Percentiles rank a stretch among this genome's conserved stretches.
Conservation (phyloP, 2,113 vertebrate genomes). For the Emydura subglobosa region DNA sequence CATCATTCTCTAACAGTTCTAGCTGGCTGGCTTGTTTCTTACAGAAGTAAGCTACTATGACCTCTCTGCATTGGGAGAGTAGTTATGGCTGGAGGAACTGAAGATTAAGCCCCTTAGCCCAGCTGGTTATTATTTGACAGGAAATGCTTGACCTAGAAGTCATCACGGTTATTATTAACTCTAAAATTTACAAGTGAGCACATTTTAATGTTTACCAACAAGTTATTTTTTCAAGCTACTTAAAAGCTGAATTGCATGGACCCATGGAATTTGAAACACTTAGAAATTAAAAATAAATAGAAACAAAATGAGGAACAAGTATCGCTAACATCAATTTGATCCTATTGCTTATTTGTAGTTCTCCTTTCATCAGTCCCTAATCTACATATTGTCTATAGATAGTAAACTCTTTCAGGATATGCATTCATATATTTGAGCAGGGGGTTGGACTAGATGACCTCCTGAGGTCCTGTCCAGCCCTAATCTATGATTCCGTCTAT, state of each 20-base stretch:
- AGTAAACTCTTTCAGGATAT: neutral
- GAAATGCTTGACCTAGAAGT: neutral
- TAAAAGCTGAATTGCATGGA: neutral
- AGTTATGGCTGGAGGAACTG: rapidly evolving
- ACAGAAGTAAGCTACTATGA: neutral
- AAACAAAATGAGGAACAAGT: neutral
- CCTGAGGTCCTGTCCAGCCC: no score
- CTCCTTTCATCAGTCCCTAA: neutral
- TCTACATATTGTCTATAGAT: neutral
- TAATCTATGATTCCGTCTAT: neutral
- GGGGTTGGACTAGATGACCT: no score
- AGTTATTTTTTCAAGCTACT: neutral
- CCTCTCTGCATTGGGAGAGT: neutral
- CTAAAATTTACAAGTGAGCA: neutral
- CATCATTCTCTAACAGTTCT: neutral
- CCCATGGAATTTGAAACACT: neutral
- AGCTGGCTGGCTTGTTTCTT: neutral
- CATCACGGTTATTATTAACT: neutral
- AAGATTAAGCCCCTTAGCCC: neutral
- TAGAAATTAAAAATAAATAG: neutral
- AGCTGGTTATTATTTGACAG: neutral
- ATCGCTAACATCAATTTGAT: neutral
- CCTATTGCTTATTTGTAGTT: neutral
- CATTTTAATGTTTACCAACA: neutral
- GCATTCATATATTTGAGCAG: neutral